Base-by-base conservation (phyloP, 2,888 invertebrate species). In the Drosophila emarginata region DNA sequence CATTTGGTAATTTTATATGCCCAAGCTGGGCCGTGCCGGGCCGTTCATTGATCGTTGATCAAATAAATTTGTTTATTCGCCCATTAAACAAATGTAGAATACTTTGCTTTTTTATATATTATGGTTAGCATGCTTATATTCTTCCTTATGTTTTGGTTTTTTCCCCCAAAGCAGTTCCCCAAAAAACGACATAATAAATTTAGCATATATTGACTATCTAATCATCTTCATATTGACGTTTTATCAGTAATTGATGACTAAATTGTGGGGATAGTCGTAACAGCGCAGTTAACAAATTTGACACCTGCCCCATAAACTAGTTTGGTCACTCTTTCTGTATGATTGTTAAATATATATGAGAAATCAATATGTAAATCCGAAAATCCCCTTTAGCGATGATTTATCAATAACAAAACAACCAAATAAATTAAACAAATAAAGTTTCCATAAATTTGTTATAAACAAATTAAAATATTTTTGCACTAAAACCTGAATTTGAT, bases 1-100 rank as follows among this genome's bases (percentile, higher is more conserved):
- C 60, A 60, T 57, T 50, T 54, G 72, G 87, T 77, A 84, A 87
- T 74, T 59, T 61, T 65, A 82, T 87, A 82, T 57, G 76, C 56
- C 74, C 75, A 68, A 67, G 66, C 61, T 14, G 15, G 18, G 32
- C 15, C 32, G 15, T 32, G 28, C 32, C 53, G 32, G 54, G 18
- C 52, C 23, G 28, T 51, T 54, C 56, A 63, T 52, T 50, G 63
- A 56, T 70, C 80, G 80, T 80, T 65, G 72, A 84, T 76, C 75
- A 72, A 66, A 53, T 32, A 21, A 67, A 56, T 64, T 62, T 61
- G 58, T 59, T 64, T 56, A 69, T 71, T 63, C 50, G 56, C 64
- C 64, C 51, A 51, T 64, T 56, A 70, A 65, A 59, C 59, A 50
- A 39, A 50, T 9, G 5, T 59, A 39, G 54, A 54, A 32, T 53